Evolutionary conservation across 2,113 vertebrate species (phyloP), one percentile per base, ranked within the genome.

Genomic region (Atrichornis clamosus): DNA sequence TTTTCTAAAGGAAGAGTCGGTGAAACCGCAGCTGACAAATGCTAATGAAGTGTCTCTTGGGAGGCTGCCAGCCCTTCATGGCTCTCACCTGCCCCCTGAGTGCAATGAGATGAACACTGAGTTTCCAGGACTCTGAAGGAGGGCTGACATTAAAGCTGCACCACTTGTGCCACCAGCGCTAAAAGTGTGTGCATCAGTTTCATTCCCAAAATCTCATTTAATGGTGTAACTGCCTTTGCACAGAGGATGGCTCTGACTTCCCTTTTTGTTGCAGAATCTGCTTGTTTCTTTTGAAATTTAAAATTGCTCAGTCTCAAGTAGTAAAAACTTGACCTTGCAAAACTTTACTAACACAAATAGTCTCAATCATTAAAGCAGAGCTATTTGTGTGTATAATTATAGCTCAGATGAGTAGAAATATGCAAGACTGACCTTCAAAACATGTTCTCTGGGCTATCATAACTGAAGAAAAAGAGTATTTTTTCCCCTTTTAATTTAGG

Each of bases 1-100:
- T 83, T 91, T 94, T 68, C 68, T 87, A 82, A 89, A 89, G 59
- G 75, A 73, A 90, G 68, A 70, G 37, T 87, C 92, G 91, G 91
- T 46, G 62, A 64, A 79, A 46, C 33, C 67, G 27, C n/a, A 75
- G 89, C 64, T 83, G 84, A 74, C 59, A 85, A 93, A 94, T 13
- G 12, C 33, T 53, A 55, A 24, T 78, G 58, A 77, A 84, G 30
- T 11, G 27, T 78, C 68, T 93, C 73, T 20, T 85, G 55, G n/a
- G 93, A 95, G 83, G 64, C 87, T 78, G 82, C 33, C 53, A 90
- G 39, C 22, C 44, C 81, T 86, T 53, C 58, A 32, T 47, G 60
- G 53, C 59, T 80, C 56, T 79, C 65, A 17, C 53, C 30, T 86
- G 58, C 42, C 42, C 42, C 42, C 11, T 70, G 78, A 53, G 84